Evolutionary conservation across 2,113 vertebrate genomes (phyloP).

Genomic region (Paradoxurus hermaphroditus): DNA sequence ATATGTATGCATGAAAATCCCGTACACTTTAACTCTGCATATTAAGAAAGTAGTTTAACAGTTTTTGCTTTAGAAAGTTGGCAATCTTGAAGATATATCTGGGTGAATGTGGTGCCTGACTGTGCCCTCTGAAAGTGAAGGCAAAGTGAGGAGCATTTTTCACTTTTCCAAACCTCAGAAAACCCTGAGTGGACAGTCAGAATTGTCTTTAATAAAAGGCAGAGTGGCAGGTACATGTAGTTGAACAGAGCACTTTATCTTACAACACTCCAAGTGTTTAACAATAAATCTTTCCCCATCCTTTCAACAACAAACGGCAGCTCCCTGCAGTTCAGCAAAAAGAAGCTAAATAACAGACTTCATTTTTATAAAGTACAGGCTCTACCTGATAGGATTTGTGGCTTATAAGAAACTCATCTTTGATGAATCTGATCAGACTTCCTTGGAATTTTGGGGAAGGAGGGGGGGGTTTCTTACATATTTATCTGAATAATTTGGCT

Average conservation of each 20-base stretch:
- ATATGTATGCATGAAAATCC: neutral
- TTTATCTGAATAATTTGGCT: neutral
- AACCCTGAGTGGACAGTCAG: neutral
- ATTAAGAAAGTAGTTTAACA: neutral
- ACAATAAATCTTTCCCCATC: slow-evolving; percentile 27
- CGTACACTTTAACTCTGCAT: neutral
- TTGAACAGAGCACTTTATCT: neutral
- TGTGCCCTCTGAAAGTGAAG: neutral
- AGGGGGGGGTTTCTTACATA: neutral
- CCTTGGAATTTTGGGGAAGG: neutral
- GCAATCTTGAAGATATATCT: neutral
- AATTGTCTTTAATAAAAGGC: neutral
- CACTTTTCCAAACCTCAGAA: neutral
- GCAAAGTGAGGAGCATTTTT: neutral
- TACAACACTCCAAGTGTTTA: neutral
- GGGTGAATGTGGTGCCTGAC: neutral
- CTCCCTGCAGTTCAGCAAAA: neutral
- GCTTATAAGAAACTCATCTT: neutral
- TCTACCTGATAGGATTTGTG: neutral
- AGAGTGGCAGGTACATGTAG: neutral
- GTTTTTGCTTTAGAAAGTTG: neutral
- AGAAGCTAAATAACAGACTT: neutral
- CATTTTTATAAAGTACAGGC: neutral
- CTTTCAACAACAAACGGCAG: neutral
- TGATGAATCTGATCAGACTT: neutral